A percentile compares a stretch with the other conserved stretches of the same genome.
Conservation (phyloP, 2,113 vertebrate species). For the Lepus americanus region DNA sequence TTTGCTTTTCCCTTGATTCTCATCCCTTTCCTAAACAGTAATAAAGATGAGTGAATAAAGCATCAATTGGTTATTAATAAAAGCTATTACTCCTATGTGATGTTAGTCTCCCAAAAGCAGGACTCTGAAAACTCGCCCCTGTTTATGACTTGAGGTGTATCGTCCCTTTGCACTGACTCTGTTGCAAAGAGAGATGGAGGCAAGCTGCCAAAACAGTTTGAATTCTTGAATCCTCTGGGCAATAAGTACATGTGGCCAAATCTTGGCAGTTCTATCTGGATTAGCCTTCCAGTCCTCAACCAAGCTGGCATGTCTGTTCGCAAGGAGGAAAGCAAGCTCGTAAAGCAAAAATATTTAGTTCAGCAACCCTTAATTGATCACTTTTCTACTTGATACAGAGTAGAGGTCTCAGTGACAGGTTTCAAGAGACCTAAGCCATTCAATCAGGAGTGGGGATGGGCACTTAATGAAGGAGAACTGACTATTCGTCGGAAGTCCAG, state of each 20-base stretch:
- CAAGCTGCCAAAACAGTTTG: not conserved
- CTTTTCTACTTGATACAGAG: constrained; percentile 52
- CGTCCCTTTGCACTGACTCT: not conserved
- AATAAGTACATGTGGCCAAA: constrained; percentile 26
- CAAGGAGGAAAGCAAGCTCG: constrained; percentile 53
- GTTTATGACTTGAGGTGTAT: not conserved
- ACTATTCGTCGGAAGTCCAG: constrained; percentile 26
- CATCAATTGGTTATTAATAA: constrained; percentile 15
- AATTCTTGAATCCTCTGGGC: constrained; percentile 17
- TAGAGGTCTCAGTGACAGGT: constrained; percentile 64
- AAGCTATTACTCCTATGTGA: not conserved
- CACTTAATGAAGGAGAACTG: constrained; percentile 62
- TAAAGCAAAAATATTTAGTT: constrained; percentile 53
- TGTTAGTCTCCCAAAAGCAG: not conserved
- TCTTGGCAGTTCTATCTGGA: constrained; percentile 26
- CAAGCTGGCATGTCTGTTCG: not conserved
- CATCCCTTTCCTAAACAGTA: constrained; percentile 22
- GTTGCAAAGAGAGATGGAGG: constrained; percentile 28
- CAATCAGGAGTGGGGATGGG: not conserved
- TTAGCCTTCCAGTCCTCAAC: constrained; percentile 48
- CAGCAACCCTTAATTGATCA: constrained; percentile 46
- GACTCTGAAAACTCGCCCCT: not conserved
- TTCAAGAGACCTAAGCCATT: constrained; percentile 69
- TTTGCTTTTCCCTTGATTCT: constrained; percentile 20
- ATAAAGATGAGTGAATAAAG: not conserved